Conservation (phyloP, 2,888 invertebrate genomes). For the Tinea semifulvella region DNA sequence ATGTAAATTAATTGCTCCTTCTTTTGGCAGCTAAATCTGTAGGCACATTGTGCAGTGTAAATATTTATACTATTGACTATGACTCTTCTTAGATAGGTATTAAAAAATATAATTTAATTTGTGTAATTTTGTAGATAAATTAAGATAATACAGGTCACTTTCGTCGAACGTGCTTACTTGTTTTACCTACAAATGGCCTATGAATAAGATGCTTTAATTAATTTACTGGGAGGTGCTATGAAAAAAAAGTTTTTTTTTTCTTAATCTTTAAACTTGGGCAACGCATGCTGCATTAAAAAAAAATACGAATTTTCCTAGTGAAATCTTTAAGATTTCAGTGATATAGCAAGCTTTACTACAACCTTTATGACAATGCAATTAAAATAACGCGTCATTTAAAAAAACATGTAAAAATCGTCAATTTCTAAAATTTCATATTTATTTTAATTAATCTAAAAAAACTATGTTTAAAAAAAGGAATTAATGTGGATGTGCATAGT, state of each 20-base stretch:
- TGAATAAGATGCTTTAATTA: conserved; percentile 2
- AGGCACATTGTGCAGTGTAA: conserved; percentile 52
- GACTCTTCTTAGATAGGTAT: conserved; percentile 36
- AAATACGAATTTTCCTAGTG: conserved; percentile 3
- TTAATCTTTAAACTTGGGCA: neutral
- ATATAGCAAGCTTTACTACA: conserved; percentile 9
- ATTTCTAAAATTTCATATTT: conserved; percentile 4
- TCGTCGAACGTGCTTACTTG: neutral
- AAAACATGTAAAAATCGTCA: neutral
- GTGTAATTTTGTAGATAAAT: neutral
- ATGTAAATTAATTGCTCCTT: conserved; percentile 37
- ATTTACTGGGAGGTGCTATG: conserved; percentile 5
- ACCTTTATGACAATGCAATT: neutral
- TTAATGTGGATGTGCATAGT: too few relatives aligned
- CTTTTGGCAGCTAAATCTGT: conserved; percentile 50
- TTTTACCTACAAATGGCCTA: neutral
- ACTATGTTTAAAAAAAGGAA: too few relatives aligned
- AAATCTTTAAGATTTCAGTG: conserved; percentile 6
- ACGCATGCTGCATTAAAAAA: neutral
- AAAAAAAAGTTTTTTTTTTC: neutral
- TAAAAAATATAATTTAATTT: conserved; percentile 8
- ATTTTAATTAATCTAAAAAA: too few relatives aligned
- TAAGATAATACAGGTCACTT: neutral
- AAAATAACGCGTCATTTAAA: neutral
- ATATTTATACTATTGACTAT: conserved; percentile 47